Evolutionary conservation across 2,888 invertebrate genomes (phyloP), one percentile per base, ranked within the genome.

Genomic region (Nipponacmea schrenckii): DNA sequence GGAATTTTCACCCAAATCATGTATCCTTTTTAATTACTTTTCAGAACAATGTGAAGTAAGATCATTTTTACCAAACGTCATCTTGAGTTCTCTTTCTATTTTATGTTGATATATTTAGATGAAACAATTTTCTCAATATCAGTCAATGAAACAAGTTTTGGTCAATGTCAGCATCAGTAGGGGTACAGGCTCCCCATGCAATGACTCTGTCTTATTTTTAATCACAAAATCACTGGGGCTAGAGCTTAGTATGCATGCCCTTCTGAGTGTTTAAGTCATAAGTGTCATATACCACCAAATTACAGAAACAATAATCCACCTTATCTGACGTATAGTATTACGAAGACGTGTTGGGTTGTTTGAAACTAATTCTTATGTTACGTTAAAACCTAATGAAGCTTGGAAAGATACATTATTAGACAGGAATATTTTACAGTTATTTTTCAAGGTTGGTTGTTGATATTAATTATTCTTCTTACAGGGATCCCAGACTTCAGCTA

Each of bases 381-480:
- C 92, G 1, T 88, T 95, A 24, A 91, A 91, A 85, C 92, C 92
- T 68, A 92, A 92, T 78, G 87, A 90, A 76, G 86, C 92, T 78
- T 96, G 96, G 96, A 91, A 91, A 72, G 94, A 94, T 75, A 91
- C 94, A 0, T 92, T 96, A 77, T 90, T 95, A 77, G 93, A 94
- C 83, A 93, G 94, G 2, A 92, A 92, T 76, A 90, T 95, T 20
- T 88, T 95, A 66, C 91, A 93, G n/a, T 88, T 96, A 56, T 94
- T 95, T 90, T 96, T 95, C 86, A 93, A 93, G 86, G 91, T 91
- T 82, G 84, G 86, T 82, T n/a, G 0, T 20, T 15, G 44, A n/a
- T 45, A n/a, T n/a, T n/a, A n/a, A n/a, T 65, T 65, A n/a, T n/a
- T n/a, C n/a, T n/a, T n/a, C n/a, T n/a, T n/a, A n/a, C n/a, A n/a